Evolutionary conservation across 2,888 invertebrate species (phyloP).

Genomic region (Ischnura elegans): DNA sequence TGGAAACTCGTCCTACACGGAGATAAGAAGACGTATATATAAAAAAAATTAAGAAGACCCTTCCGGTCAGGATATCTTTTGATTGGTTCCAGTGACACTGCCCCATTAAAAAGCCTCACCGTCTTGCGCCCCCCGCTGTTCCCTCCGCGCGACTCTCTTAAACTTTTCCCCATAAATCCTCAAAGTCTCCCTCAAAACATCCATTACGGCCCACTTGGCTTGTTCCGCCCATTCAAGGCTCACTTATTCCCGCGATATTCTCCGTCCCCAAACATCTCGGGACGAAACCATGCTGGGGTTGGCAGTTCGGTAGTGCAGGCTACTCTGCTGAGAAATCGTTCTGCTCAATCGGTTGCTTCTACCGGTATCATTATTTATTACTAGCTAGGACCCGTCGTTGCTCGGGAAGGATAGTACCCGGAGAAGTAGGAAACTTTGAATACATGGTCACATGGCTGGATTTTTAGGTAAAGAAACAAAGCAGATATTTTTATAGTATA

Average conservation of each 20-base stretch:
- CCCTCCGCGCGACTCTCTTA: background rate
- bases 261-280: background rate
- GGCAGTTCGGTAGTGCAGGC: background rate
- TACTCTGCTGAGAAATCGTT: background rate
- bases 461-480: too few relatives aligned
- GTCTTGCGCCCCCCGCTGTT: background rate
- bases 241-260: background rate
- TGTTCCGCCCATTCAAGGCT: background rate
- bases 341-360: too few relatives aligned
- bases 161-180: constrained; percentile 15
- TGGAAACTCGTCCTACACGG: background rate
- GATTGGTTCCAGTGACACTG: background rate
- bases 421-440: too few relatives aligned
- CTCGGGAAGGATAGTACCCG: too few relatives aligned
- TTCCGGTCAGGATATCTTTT: background rate
- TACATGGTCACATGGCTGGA: too few relatives aligned
- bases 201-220: background rate
- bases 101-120: background rate
- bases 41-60: background rate
- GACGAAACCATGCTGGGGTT: background rate
- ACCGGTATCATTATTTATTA: too few relatives aligned
- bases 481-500: too few relatives aligned
- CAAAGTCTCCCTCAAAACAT: constrained; percentile 5
- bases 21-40: background rate
- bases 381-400: too few relatives aligned